Evolutionary conservation across 2,797 vertebrate species (phyloP).

Genomic region (Erethizon dorsatum): DNA sequence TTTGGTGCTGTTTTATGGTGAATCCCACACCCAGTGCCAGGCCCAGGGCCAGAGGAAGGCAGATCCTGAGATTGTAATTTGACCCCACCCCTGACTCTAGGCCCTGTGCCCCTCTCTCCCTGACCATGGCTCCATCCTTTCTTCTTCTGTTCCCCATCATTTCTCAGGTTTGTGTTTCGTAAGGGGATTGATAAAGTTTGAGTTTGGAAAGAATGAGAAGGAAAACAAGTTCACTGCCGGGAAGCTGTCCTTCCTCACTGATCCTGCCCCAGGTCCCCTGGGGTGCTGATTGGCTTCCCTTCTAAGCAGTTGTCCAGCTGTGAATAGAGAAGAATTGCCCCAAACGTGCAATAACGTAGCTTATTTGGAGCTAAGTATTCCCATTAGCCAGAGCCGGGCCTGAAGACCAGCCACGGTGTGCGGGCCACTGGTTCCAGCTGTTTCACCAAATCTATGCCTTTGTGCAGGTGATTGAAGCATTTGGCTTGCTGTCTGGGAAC

Average conservation of each 20-base stretch:
- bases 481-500: conserved; percentile 33
- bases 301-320: conserved; percentile 58
- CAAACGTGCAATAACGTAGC: fast-evolving
- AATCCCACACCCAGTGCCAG: not conserved
- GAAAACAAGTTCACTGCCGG: not conserved
- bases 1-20: not conserved
- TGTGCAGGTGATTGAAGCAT: not conserved
- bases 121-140: not conserved
- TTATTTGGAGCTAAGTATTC: not conserved
- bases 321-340: conserved; percentile 51
- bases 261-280: not conserved
- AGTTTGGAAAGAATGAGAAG: not conserved
- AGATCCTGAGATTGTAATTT: not conserved
- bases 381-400: not conserved
- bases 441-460: not conserved
- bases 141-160: too few species aligned
- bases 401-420: not conserved
- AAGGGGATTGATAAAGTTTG: not conserved
- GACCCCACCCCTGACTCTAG: not conserved
- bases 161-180: not conserved
- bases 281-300: not conserved
- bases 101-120: not conserved
- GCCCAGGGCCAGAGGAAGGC: not conserved
- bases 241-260: not conserved
- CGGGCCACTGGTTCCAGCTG: not conserved